Conservation (phyloP, 2,888 invertebrate species). For the Acanthosepion pharaonis region DNA sequence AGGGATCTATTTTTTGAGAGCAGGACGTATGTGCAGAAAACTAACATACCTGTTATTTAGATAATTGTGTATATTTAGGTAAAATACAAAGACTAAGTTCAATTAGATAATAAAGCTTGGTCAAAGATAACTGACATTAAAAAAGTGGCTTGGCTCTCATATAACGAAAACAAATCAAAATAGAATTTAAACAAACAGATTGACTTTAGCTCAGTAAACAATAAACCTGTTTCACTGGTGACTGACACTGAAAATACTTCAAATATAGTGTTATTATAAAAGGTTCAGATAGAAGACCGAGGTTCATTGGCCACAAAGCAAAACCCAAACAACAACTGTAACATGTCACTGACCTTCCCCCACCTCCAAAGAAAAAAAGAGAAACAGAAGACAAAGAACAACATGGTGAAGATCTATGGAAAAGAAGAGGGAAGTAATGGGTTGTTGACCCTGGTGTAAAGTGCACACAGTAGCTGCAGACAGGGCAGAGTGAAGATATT, state of each 20-base stretch:
- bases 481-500: too few species aligned
- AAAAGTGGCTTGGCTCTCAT: background rate
- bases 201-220: background rate
- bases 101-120: background rate
- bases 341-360: too few species aligned
- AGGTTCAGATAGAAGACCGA: too few species aligned
- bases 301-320: too few species aligned
- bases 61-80: background rate
- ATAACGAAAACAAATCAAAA: background rate
- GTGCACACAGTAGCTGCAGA: too few species aligned
- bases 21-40: background rate
- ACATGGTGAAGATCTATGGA: too few species aligned
- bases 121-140: background rate
- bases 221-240: background rate
- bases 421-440: too few species aligned
- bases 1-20: background rate
- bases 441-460: too few species aligned
- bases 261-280: too few species aligned
- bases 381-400: too few species aligned
- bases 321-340: too few species aligned
- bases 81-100: background rate
- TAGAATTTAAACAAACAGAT: background rate
- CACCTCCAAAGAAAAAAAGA: too few species aligned
- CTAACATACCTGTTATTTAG: background rate
- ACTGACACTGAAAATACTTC: background rate